Base-by-base conservation (phyloP, 2,888 invertebrate genomes). In the Ceriagrion tenellum region DNA sequence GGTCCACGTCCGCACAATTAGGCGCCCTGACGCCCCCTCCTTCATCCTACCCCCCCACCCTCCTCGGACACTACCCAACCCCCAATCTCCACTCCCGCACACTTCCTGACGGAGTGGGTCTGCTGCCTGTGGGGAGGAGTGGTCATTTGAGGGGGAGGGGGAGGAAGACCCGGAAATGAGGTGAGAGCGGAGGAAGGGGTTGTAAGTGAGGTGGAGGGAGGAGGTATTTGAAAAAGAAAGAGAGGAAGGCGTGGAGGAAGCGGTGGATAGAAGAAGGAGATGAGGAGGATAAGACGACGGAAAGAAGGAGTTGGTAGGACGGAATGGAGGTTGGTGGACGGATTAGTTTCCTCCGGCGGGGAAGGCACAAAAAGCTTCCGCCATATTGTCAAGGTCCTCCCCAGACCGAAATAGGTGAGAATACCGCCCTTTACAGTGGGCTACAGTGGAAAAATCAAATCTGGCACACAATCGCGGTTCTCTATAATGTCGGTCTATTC, bases 1-100 rank as follows among this genome's bases (percentile, higher is more conserved):
- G 89, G 16, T 35, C 89, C 89, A 89, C 81, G 81, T 81, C 35
- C 81, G 35, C 81, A 35, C 81, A 81, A 81, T 81, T 81, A 81
- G 55, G 55, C 26, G 10, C 10, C n/a, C 88, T 26, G 59, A 20
- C 2, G 8, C n/a, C 10, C 35, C 35, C 81, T 30, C 81, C 35
- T 18, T n/a, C 23, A 40, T 40, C 35, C n/a, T 4, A 40, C n/a
- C 47, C 55, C 89, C n/a, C 40, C 35, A 10, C 88, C 40, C 10
- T 20, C 16, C 74, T 74, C 30, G 13, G 8, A 6, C 74, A 23
- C n/a, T 4, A 40, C n/a, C 47, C 55, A 55, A 26, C 35, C 12
- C 35, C 35, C 20, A 2, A 8, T 47, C 47, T 18, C 20, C 88
- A 55, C 20, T 23, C 55, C 89, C 88, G 89, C 26, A 55, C 81